Percentiles rank a stretch among this genome's conserved stretches.
Evolutionary conservation across 2,888 invertebrate species (phyloP).

Genomic region (Ceraclea dissimilis): DNA sequence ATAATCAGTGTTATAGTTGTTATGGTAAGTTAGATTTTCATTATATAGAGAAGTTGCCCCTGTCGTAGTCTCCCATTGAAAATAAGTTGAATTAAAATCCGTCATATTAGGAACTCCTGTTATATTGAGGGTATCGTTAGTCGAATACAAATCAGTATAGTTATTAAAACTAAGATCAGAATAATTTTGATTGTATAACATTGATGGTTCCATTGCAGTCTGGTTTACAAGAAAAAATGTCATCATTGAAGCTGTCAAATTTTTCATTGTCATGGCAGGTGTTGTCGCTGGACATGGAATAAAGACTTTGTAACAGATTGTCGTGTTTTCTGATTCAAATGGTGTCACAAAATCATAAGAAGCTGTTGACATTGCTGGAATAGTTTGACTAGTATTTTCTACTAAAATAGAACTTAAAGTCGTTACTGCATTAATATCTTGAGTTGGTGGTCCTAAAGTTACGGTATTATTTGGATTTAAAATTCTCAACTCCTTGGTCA

Average conservation of each 20-base stretch:
- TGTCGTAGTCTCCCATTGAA: not conserved
- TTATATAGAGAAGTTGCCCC: not conserved
- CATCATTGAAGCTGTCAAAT: conserved; percentile 33
- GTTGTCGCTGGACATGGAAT: conserved; percentile 33
- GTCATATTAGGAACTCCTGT: not conserved
- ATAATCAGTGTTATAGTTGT: conserved; percentile 4
- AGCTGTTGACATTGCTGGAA: not conserved
- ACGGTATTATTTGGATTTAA: conserved; percentile 43
- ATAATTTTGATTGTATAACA: conserved; percentile 1
- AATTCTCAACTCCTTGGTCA: conserved; percentile 52
- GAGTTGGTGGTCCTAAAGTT: conserved; percentile 10
- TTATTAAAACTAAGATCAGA: not conserved
- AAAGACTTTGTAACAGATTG: conserved; percentile 33
- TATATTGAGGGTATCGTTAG: not conserved
- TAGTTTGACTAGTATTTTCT: conserved; percentile 1
- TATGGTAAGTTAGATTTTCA: not conserved
- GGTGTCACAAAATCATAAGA: conserved; percentile 7
- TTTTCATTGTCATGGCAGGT: conserved; percentile 23
- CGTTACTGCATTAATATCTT: not conserved
- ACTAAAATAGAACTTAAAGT: conserved; percentile 13
- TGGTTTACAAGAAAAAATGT: conserved; percentile 26
- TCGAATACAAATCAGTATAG: not conserved
- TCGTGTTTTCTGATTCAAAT: conserved; percentile 10
- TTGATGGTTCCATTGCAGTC: conserved; percentile 5
- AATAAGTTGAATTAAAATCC: not conserved